phyloP scores from a whole-genome alignment of 2,888 invertebrate species.

The Eupithecia inturbata region DNA sequence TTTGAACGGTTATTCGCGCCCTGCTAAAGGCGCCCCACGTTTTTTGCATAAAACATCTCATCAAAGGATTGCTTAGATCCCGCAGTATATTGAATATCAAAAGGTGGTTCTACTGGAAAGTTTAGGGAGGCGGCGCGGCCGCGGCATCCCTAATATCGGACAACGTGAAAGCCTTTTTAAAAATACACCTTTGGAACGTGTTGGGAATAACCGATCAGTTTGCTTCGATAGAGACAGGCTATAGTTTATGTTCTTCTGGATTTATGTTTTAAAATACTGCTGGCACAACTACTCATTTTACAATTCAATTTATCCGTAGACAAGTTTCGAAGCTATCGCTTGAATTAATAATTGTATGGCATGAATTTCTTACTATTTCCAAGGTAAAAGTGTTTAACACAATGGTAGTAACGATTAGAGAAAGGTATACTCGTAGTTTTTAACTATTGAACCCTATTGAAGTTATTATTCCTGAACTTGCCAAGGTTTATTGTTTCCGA shows the following conservation, averaged over 20 bases:
- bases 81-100: constrained; percentile 84
- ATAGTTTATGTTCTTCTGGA: constrained; percentile 31
- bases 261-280: constrained; percentile 23
- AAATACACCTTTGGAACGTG: constrained; percentile 82
- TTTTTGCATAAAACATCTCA: constrained; percentile 85
- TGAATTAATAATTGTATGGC: background rate
- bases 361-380: background rate
- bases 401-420: background rate
- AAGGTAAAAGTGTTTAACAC: background rate
- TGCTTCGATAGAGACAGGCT: constrained; percentile 38
- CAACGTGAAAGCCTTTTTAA: constrained; percentile 79
- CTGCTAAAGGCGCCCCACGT: constrained; percentile 79
- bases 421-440: constrained; percentile 17
- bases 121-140: constrained; percentile 69
- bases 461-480: constrained; percentile 33
- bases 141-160: constrained; percentile 76
- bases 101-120: constrained; percentile 78
- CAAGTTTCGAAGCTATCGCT: constrained; percentile 4
- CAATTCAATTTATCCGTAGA: constrained; percentile 12
- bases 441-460: constrained; percentile 31
- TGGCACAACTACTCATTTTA: constrained; percentile 1
- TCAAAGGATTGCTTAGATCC: constrained; percentile 83
- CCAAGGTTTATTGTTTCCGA: constrained; percentile 34
- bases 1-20: constrained; percentile 82
- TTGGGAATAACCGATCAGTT: constrained; percentile 70